Conservation (phyloP, 2,888 invertebrate genomes). For the Abrostola tripartita region DNA sequence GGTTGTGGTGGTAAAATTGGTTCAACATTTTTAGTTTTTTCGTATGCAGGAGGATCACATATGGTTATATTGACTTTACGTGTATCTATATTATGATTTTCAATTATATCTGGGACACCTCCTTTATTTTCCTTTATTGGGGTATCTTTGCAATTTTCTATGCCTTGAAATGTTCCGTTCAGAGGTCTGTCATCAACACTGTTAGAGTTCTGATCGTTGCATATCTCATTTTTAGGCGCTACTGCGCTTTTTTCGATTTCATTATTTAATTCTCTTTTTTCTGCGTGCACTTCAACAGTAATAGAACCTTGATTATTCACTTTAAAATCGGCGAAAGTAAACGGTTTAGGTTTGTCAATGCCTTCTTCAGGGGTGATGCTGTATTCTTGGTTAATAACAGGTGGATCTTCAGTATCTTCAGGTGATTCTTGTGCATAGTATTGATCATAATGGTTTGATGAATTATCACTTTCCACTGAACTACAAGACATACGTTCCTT, state of each 20-base stretch:
- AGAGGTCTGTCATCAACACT: constrained; percentile 27
- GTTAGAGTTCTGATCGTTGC: constrained; percentile 33
- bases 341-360: constrained; percentile 78
- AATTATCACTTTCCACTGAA: constrained; percentile 78
- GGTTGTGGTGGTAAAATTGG: constrained; percentile 90
- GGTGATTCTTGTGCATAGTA: constrained; percentile 70
- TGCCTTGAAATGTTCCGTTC: constrained; percentile 38
- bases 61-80: constrained; percentile 81
- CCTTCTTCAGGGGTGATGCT: constrained; percentile 41
- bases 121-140: constrained; percentile 69
- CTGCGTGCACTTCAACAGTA: constrained; percentile 58
- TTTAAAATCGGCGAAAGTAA: constrained; percentile 89
- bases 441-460: constrained; percentile 78
- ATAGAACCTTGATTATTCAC: constrained; percentile 68
- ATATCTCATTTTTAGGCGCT: constrained; percentile 37
- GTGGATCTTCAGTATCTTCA: constrained; percentile 50
- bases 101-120: constrained; percentile 70
- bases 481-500: constrained; percentile 79
- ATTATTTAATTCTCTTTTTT: constrained; percentile 43
- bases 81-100: constrained; percentile 66
- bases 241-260: constrained; percentile 35
- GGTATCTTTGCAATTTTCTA: constrained; percentile 41
- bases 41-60: constrained; percentile 74
- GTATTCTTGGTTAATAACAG: constrained; percentile 43
- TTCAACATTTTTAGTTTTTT: constrained; percentile 76